Conservation (phyloP, 2,888 invertebrate species). For the Geotrupes spiniger region DNA sequence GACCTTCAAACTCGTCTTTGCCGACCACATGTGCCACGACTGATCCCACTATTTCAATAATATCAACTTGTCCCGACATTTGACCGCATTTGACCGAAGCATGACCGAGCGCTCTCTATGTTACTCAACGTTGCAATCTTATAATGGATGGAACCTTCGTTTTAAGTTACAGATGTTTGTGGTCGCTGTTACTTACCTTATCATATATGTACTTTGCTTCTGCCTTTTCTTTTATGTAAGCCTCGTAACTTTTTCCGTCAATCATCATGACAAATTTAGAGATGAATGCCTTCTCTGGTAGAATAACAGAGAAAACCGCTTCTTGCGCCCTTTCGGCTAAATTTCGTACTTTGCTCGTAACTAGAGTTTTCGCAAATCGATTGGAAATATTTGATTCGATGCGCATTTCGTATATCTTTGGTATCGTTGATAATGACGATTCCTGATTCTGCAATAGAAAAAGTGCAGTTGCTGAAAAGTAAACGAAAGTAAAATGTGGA, state of each 20-base stretch:
- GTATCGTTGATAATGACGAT: constrained; percentile 19
- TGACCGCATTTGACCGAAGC: too few species aligned
- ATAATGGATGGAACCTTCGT: too few species aligned
- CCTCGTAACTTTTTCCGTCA: constrained; percentile 61
- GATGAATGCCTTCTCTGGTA: constrained; percentile 70
- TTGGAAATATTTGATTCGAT: constrained; percentile 61
- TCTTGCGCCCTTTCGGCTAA: constrained; percentile 59
- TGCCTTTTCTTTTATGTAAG: constrained; percentile 64
- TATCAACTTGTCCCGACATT: too few species aligned
- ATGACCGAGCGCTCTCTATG: too few species aligned
- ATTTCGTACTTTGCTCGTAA: constrained; percentile 64
- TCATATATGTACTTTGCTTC: constrained; percentile 57
- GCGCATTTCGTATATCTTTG: constrained; percentile 60
- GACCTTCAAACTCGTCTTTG: too few species aligned
- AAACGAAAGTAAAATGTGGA: too few species aligned
- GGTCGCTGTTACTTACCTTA: too few species aligned
- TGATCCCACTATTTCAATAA: too few species aligned
- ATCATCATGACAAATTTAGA: constrained; percentile 67
- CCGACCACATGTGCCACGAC: too few species aligned
- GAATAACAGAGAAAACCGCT: constrained; percentile 61
- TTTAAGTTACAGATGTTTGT: too few species aligned
- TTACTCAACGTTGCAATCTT: too few species aligned
- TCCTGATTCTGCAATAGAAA: not conserved
- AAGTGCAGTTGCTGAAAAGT: too few species aligned
- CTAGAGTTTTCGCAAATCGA: constrained; percentile 64